Base-by-base conservation (phyloP, 2,888 invertebrate genomes). In the Drosophila mimica region DNA sequence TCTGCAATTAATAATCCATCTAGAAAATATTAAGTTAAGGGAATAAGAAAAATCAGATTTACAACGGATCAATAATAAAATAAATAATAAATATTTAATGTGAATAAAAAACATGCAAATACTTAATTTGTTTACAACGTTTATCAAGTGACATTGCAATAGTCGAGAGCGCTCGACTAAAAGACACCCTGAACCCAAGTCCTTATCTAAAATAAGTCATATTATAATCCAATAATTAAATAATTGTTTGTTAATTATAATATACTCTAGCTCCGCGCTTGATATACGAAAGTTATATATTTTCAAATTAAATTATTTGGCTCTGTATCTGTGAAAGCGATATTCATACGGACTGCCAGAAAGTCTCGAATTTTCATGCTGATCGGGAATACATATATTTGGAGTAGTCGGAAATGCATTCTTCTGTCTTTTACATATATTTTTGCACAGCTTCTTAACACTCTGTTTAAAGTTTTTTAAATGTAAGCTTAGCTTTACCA, bases 1-100 rank as follows among this genome's bases (percentile, higher is more conserved):
- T 70, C 36, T 51, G 58, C 63, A 74, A 74, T 76, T 70, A 57
- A 74, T 46, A 70, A 71, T 60, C 30, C 54, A 54, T 31, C 33
- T 28, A 46, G 38, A 5, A 38, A 48, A 51, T 11, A 49, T n/a
- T 9, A 8, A 65, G 46, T 43, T 48, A 3, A 36, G 33, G 15
- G 30, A 28, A 31, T n/a, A 34, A 31, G 13, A 20, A 25, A 46
- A 20, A 15, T 43, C 20, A 43, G 2, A 46, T 13, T 7, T 25
- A 20, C 15, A 20, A 46, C 7, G 20, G 20, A 46, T 25, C 20
- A 8, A 4, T 25, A 46, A 25, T 25, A 25, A 15, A 8, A 46
- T 46, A 46, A 46, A 15, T 25, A 7, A 8, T 25, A 46, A 25
- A 25, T 46, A 46, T 4, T 25, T 2, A 15, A 25, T 25, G 4